These are phyloP conservation scores for Xanthorhoe designata DNA, from an alignment of 2,888 invertebrate genomes.

Conservation along the genomic window DNA sequence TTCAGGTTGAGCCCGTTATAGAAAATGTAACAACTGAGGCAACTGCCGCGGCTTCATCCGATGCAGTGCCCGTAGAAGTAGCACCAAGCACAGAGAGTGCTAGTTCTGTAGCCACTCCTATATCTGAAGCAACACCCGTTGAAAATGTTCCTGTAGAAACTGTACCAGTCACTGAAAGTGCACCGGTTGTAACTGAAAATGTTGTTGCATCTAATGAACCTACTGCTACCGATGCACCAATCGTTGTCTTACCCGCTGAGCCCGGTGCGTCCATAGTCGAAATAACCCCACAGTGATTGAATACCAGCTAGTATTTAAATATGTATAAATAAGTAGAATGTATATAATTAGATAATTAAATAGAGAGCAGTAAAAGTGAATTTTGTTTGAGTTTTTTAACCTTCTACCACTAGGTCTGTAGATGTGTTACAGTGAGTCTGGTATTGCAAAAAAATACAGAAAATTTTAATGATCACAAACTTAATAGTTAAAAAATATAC, in stretches of 20 bases:
- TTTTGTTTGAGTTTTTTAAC: conserved; percentile 2
- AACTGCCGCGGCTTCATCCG: too few species aligned
- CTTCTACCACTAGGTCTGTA: not conserved
- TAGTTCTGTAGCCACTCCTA: not conserved
- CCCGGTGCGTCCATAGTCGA: conserved; percentile 68
- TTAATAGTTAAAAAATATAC: too few species aligned
- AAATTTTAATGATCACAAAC: too few species aligned
- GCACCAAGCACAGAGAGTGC: conserved; percentile 4
- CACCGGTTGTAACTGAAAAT: not conserved
- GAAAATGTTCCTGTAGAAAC: conserved; percentile 9
- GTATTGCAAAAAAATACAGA: too few species aligned
- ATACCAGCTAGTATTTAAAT: conserved; percentile 30
- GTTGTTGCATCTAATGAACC: conserved; percentile 23
- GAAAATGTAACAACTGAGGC: not conserved
- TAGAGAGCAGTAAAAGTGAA: conserved; percentile 33
- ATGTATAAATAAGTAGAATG: conserved; percentile 35
- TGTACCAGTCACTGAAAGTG: conserved; percentile 30
- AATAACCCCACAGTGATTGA: conserved; percentile 60
- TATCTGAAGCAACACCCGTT: not conserved
- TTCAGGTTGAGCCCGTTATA: not conserved
- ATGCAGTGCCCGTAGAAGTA: not conserved
- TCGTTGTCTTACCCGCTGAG: conserved; percentile 57
- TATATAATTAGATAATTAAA: conserved; percentile 47
- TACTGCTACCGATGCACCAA: conserved; percentile 10
- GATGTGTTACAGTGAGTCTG: too few species aligned